Evolutionary conservation across 2,888 invertebrate species (phyloP).

Genomic region (Drosophila monieri): DNA sequence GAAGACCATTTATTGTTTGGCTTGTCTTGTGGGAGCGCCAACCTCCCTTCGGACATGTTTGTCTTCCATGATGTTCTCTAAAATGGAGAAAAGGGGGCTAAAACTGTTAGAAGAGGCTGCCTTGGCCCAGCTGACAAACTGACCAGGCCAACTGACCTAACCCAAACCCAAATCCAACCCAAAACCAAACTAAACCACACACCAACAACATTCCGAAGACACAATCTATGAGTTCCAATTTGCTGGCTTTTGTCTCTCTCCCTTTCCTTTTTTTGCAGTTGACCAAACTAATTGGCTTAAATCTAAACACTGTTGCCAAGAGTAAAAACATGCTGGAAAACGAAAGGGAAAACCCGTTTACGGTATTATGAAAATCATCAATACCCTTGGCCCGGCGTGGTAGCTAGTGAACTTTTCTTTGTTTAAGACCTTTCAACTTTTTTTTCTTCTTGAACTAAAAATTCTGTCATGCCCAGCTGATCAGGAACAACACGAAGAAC

Average conservation of each 20-base stretch:
- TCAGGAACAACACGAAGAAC: slow-evolving; percentile 29
- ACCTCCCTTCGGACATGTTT: slow-evolving; percentile 36
- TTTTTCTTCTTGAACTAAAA: slow-evolving; percentile 5
- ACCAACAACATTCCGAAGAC: slow-evolving; percentile 33
- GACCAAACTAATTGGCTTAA: slow-evolving; percentile 71
- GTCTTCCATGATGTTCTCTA: slow-evolving; percentile 16
- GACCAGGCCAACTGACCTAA: slow-evolving; percentile 36
- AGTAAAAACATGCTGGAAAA: not conserved
- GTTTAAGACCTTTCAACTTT: slow-evolving; percentile 1
- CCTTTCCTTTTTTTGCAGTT: slow-evolving; percentile 5
- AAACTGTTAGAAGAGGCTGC: slow-evolving; percentile 13
- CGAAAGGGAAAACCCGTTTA: not conserved
- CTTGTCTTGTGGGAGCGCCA: slow-evolving; percentile 24
- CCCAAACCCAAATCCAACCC: slow-evolving; percentile 14
- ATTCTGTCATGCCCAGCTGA: slow-evolving; percentile 32
- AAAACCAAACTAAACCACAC: slow-evolving; percentile 21
- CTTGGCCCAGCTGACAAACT: slow-evolving; percentile 43
- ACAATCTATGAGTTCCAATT: slow-evolving; percentile 47
- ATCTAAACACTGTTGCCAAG: slow-evolving; percentile 63
- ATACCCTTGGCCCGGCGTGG: slow-evolving; percentile 30
- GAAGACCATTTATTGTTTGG: slow-evolving; percentile 12
- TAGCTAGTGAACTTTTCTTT: not conserved
- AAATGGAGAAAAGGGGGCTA: slow-evolving; percentile 8
- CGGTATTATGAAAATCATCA: slow-evolving; percentile 12
- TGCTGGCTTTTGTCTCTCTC: slow-evolving; percentile 21